Evolutionary conservation across 2,888 invertebrate species (phyloP).

Genomic region (Agriopis marginaria): DNA sequence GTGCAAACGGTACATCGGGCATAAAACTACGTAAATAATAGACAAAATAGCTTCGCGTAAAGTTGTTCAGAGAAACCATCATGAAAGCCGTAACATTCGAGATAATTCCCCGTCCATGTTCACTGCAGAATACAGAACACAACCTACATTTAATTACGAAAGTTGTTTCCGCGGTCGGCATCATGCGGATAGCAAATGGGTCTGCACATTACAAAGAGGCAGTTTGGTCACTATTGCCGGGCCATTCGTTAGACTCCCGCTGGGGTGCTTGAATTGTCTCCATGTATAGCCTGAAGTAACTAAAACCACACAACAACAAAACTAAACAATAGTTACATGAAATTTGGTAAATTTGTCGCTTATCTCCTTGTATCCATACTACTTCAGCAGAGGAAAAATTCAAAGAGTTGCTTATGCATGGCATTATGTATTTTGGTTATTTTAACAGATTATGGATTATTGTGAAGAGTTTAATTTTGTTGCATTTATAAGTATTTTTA

Average conservation of each 20-base stretch:
- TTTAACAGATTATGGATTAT: too few relatives aligned
- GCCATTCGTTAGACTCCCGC: slow-evolving; percentile 61
- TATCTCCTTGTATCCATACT: too few relatives aligned
- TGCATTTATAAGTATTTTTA: too few relatives aligned
- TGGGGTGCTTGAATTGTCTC: slow-evolving; percentile 47
- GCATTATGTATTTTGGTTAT: too few relatives aligned
- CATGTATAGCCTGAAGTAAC: slow-evolving; percentile 2
- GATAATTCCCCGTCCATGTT: slow-evolving; percentile 14
- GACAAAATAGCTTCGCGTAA: background rate
- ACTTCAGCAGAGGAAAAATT: too few relatives aligned
- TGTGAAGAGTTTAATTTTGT: too few relatives aligned
- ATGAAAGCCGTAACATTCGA: background rate
- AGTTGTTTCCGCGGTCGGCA: slow-evolving; percentile 27
- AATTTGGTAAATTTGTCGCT: too few relatives aligned
- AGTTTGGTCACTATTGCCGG: slow-evolving; percentile 54
- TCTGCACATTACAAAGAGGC: slow-evolving; percentile 55
- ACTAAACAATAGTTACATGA: background rate
- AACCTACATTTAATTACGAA: slow-evolving; percentile 36
- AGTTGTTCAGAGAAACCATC: slow-evolving; percentile 1
- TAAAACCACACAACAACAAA: background rate
- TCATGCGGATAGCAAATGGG: slow-evolving; percentile 50
- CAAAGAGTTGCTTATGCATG: too few relatives aligned
- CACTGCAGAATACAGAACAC: slow-evolving; percentile 24
- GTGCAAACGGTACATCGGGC: too few relatives aligned
- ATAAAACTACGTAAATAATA: background rate